phyloP scores from a whole-genome alignment of 2,888 invertebrate species.

The Oxyteleia sp. region DNA sequence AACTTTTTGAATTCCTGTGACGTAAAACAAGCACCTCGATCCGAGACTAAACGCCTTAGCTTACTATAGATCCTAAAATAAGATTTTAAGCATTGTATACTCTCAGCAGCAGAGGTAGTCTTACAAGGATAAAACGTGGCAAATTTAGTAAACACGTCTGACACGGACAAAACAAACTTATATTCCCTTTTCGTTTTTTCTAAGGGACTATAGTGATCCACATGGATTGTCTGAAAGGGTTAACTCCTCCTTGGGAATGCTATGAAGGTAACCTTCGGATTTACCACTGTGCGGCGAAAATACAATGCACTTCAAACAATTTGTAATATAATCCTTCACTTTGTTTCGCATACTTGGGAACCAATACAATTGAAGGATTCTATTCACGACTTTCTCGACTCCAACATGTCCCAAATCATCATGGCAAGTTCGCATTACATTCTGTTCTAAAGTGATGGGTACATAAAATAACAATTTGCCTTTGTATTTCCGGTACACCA shows the following conservation, averaged over 20 bases:
- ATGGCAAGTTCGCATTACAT: slow-evolving; percentile 60
- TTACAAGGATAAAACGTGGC: slow-evolving; percentile 45
- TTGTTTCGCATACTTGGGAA: slow-evolving; percentile 28
- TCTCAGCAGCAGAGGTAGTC: slow-evolving; percentile 67
- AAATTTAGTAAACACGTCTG: slow-evolving; percentile 72
- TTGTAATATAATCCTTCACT: slow-evolving; percentile 24
- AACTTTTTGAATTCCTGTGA: slow-evolving; percentile 77
- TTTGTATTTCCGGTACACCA: slow-evolving; percentile 70
- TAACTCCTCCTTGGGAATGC: slow-evolving; percentile 1
- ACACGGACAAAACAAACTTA: slow-evolving; percentile 9
- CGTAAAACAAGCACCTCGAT: slow-evolving; percentile 84
- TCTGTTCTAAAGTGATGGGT: slow-evolving; percentile 54
- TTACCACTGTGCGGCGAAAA: slow-evolving; percentile 21
- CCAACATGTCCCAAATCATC: slow-evolving; percentile 54
- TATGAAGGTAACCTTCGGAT: slow-evolving; percentile 12
- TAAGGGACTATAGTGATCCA: slow-evolving; percentile 29
- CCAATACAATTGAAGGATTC: slow-evolving; percentile 51
- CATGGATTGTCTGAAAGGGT: slow-evolving; percentile 24
- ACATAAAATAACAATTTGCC: slow-evolving; percentile 62
- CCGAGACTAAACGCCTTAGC: slow-evolving; percentile 80
- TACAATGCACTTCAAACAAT: slow-evolving; percentile 35
- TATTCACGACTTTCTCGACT: slow-evolving; percentile 50
- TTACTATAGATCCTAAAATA: slow-evolving; percentile 79
- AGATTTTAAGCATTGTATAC: slow-evolving; percentile 78
- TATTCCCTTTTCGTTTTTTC: slow-evolving; percentile 18